phyloP scores from a whole-genome alignment of 2,113 vertebrate genomes.

The Cinclus cinclus region DNA sequence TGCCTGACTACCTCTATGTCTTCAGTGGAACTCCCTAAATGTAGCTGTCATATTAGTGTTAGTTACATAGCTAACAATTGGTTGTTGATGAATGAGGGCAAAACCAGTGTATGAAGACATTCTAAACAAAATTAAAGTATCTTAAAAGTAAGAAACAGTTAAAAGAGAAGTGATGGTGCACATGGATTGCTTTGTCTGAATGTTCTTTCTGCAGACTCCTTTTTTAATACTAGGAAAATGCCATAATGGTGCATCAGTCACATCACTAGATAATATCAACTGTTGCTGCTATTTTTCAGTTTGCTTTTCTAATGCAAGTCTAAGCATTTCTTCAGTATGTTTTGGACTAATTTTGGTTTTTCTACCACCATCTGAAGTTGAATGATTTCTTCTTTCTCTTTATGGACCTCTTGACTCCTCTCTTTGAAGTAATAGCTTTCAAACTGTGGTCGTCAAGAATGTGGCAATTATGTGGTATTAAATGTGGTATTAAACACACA shows the following conservation, averaged over 20 bases:
- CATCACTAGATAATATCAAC: not conserved
- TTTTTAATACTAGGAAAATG: not conserved
- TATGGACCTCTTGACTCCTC: not conserved
- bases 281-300: not conserved
- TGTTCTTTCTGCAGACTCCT: not conserved
- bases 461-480: not conserved
- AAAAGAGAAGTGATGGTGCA: not conserved
- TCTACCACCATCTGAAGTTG: not conserved
- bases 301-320: not conserved
- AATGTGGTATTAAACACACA: not conserved
- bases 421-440: not conserved
- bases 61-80: not conserved
- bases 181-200: not conserved
- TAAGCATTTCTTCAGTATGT: not conserved
- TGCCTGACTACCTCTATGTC: not conserved
- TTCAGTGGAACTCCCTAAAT: not conserved
- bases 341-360: not conserved
- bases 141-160: not conserved
- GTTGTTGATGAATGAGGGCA: not conserved
- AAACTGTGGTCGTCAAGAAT: not conserved
- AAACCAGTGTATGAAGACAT: not conserved
- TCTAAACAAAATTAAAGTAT: not conserved
- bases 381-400: not conserved
- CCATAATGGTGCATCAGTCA: not conserved
- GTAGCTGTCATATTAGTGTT: not conserved